phyloP scores from a whole-genome alignment of 2,888 invertebrate species.

The Leptopilina syphax region DNA sequence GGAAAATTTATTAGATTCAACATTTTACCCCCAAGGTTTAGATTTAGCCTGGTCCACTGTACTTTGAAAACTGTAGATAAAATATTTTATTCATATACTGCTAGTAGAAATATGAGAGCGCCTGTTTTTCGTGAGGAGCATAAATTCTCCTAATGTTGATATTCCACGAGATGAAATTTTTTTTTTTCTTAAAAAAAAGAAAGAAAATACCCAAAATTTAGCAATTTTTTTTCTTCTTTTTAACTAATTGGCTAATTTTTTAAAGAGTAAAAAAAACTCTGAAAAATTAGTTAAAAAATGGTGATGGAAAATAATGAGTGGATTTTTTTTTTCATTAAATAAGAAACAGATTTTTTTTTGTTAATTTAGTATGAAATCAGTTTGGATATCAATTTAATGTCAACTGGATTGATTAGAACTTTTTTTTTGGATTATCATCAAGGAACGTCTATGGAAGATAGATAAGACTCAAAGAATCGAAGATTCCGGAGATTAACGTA shows the following conservation, averaged over 20 bases:
- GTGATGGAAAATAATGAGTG: no score
- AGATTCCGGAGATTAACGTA: slow-evolving; percentile 17
- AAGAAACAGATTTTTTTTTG: no score
- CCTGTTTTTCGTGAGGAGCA: slow-evolving; percentile 16
- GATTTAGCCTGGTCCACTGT: not conserved
- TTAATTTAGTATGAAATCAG: no score
- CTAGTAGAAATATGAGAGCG: slow-evolving; percentile 8
- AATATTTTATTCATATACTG: slow-evolving; percentile 17
- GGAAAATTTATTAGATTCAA: slow-evolving; percentile 8
- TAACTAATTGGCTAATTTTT: no score
- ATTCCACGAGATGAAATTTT: slow-evolving; percentile 2
- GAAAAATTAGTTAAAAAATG: no score
- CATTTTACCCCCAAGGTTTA: slow-evolving; percentile 9
- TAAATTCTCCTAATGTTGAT: slow-evolving; percentile 15
- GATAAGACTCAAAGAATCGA: slow-evolving; percentile 2
- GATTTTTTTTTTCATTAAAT: no score
- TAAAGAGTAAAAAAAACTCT: no score
- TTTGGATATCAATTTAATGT: not conserved
- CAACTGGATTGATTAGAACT: not conserved
- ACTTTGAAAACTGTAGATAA: slow-evolving; percentile 11
- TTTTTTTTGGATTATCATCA: not conserved
- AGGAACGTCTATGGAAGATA: not conserved
- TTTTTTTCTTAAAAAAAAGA: not conserved
- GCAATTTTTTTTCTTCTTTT: not conserved
- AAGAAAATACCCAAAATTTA: not conserved